These are phyloP conservation scores for Tautogolabrus adspersus DNA, from an alignment of 2,113 vertebrate species.

Conservation along the genomic window DNA sequence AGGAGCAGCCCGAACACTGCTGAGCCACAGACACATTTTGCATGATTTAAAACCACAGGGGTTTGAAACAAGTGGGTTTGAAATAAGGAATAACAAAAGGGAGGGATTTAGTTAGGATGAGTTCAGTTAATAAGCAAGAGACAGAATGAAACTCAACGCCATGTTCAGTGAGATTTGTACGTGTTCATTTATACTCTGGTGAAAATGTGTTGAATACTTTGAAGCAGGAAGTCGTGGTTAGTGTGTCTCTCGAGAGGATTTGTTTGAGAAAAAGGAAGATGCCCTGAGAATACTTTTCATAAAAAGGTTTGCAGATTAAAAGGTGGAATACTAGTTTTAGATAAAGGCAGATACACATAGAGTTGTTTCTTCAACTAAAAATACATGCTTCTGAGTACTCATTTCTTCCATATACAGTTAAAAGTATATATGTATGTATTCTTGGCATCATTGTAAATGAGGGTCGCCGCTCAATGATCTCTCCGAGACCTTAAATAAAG, in stretches of 20 bases:
- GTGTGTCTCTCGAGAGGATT: neutral
- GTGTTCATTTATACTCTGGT: conserved; percentile 25
- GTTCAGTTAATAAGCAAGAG: conserved; percentile 37
- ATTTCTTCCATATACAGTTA: neutral
- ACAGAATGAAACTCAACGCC: conserved; percentile 10
- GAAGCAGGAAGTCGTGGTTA: neutral
- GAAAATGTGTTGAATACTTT: conserved; percentile 1
- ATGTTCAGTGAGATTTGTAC: conserved; percentile 20
- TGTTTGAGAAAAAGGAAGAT: neutral
- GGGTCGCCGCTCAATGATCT: too few relatives aligned
- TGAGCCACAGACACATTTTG: conserved; percentile 54
- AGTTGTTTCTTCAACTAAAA: too few relatives aligned
- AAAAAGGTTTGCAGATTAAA: too few relatives aligned
- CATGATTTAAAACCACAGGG: conserved; percentile 65
- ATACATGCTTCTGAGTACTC: neutral
- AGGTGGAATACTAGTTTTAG: too few relatives aligned
- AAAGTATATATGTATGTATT: too few relatives aligned
- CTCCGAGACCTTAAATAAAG: too few relatives aligned
- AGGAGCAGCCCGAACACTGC: conserved; percentile 55
- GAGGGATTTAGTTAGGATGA: conserved; percentile 14
- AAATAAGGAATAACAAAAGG: conserved; percentile 43
- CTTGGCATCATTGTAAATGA: too few relatives aligned
- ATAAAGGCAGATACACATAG: too few relatives aligned
- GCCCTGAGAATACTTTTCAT: neutral
- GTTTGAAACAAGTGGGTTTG: conserved; percentile 55